These are phyloP conservation scores for Siniperca undulata DNA, from an alignment of 2,797 vertebrate species.

Conservation along the genomic window DNA sequence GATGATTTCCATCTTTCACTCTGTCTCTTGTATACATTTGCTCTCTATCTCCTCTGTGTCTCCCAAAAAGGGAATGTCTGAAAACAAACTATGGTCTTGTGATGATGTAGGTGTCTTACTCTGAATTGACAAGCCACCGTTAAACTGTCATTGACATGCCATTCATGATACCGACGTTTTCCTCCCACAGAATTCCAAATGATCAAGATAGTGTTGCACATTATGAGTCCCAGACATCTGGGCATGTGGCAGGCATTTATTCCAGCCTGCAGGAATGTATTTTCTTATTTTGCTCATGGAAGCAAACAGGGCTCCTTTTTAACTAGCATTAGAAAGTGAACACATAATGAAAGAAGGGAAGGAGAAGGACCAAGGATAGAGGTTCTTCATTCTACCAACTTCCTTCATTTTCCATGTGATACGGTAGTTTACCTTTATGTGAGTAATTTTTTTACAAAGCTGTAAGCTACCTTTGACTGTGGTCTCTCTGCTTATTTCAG, in stretches of 20 bases:
- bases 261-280: slow-evolving; percentile 77
- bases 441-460: neutral
- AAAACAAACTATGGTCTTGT: neutral
- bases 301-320: slow-evolving; percentile 67
- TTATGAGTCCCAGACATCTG: slow-evolving; percentile 81
- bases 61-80: slow-evolving; percentile 7
- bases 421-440: slow-evolving; percentile 5
- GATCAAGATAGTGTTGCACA: slow-evolving; percentile 52
- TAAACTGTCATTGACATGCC: slow-evolving; percentile 21
- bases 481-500: neutral
- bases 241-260: slow-evolving; percentile 82
- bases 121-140: neutral
- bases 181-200: slow-evolving; percentile 54
- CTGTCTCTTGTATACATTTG: neutral
- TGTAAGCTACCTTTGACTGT: neutral
- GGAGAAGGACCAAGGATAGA: slow-evolving; percentile 1
- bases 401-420: slow-evolving; percentile 25
- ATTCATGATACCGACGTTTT: slow-evolving; percentile 41
- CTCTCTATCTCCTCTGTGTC: neutral
- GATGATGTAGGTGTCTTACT: slow-evolving; percentile 21
- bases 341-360: slow-evolving; percentile 8
- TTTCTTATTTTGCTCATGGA: slow-evolving; percentile 64
- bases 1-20: slow-evolving; percentile 36
- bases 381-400: slow-evolving; percentile 13
- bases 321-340: slow-evolving; percentile 60